phyloP scores from a whole-genome alignment of 2,888 invertebrate genomes.

The Drosophila dives region DNA sequence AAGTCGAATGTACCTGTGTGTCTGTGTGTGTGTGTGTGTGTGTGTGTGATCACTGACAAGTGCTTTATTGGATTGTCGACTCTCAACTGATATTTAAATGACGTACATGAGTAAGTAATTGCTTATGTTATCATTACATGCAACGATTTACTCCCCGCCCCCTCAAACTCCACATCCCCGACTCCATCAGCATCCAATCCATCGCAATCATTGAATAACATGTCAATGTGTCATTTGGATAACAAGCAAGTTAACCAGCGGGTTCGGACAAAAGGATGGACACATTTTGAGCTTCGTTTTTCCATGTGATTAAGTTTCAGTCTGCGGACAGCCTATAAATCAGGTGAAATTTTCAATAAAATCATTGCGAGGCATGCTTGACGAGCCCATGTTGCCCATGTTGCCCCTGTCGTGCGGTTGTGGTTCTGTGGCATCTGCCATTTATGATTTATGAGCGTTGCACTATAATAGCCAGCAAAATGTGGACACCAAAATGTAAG shows the following conservation, averaged over 20 bases:
- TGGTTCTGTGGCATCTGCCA: constrained; percentile 49
- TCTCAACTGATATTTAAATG: constrained; percentile 66
- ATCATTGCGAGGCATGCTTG: constrained; percentile 57
- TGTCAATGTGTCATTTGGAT: constrained; percentile 46
- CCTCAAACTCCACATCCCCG: neutral
- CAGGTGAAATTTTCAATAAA: constrained; percentile 74
- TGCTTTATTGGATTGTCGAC: constrained; percentile 29
- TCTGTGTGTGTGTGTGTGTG: constrained; percentile 12
- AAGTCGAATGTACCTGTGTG: constrained; percentile 45
- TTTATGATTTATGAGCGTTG: constrained; percentile 66
- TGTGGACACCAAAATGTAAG: constrained; percentile 39
- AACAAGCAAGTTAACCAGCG: constrained; percentile 15
- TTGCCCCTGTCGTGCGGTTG: constrained; percentile 9
- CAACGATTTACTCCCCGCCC: constrained; percentile 41
- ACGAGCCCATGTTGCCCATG: constrained; percentile 41
- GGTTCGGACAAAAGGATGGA: constrained; percentile 20
- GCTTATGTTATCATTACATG: constrained; percentile 76
- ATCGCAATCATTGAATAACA: constrained; percentile 57
- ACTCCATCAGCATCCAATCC: neutral
- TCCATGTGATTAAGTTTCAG: constrained; percentile 74
- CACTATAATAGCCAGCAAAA: constrained; percentile 55
- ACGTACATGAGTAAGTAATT: constrained; percentile 76
- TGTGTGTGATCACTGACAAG: constrained; percentile 29
- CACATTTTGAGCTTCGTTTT: constrained; percentile 72
- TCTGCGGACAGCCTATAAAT: constrained; percentile 65